These are phyloP conservation scores for Astur gentilis DNA, from an alignment of 2,113 vertebrate species.

Conservation along the genomic window DNA sequence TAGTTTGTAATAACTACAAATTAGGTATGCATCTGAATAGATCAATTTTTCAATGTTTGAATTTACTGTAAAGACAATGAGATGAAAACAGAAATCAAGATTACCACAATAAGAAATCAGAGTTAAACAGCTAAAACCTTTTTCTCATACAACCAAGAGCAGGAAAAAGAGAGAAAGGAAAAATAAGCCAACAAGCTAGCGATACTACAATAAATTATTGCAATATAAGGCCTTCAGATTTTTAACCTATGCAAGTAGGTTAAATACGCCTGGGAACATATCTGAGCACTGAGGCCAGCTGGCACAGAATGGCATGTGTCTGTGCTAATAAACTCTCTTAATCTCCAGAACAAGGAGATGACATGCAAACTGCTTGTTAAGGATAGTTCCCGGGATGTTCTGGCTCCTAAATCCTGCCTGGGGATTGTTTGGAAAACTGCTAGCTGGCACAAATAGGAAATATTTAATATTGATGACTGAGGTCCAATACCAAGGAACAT, in stretches of 20 bases:
- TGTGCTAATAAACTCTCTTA: neutral
- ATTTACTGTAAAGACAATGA: neutral
- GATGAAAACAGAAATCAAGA: neutral
- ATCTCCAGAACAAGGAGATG: neutral
- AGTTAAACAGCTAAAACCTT: neutral
- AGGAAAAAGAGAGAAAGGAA: neutral
- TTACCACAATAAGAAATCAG: neutral
- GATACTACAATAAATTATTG: neutral
- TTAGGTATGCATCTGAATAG: neutral
- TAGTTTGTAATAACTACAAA: neutral
- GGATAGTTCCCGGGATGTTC: neutral
- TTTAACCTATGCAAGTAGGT: neutral
- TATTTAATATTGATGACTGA: neutral
- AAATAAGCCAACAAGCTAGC: neutral
- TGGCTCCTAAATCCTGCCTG: neutral
- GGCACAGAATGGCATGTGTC: neutral
- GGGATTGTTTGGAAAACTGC: neutral
- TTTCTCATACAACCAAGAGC: neutral
- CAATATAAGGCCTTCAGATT: neutral
- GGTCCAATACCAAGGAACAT: neutral
- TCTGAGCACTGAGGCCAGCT: neutral
- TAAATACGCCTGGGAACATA: neutral
- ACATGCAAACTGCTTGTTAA: neutral
- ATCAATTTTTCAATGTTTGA: neutral
- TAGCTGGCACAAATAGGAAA: neutral